Conservation (phyloP, 2,113 vertebrate genomes). For the Alethe diademata region DNA sequence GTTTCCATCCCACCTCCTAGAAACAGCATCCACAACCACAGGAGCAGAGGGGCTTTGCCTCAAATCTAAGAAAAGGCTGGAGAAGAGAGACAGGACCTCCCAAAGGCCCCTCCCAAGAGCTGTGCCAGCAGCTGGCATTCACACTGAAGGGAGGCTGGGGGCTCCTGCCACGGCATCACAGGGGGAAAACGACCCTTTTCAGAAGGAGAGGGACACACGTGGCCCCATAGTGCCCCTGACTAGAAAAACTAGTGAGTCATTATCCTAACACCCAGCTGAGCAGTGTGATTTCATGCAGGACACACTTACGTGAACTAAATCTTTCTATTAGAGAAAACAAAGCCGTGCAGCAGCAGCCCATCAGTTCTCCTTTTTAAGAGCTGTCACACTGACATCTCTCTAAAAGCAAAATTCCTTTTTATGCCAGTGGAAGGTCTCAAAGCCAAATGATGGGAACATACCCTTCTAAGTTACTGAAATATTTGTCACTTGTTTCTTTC, state of each 20-base stretch:
- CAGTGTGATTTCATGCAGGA: background rate
- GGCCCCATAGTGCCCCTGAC: background rate
- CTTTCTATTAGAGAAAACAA: background rate
- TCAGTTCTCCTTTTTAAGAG: background rate
- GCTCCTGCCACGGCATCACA: accelerated
- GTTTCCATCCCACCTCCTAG: background rate
- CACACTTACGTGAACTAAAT: background rate
- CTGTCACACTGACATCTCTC: background rate
- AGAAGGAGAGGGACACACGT: background rate
- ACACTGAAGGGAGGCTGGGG: background rate
- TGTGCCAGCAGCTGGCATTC: background rate
- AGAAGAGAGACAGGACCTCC: background rate
- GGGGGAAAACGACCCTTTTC: background rate
- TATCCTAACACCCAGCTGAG: background rate
- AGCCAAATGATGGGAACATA: background rate
- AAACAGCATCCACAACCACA: background rate
- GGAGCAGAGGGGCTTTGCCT: background rate
- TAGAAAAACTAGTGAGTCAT: background rate
- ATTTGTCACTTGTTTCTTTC: background rate
- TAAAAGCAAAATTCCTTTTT: background rate
- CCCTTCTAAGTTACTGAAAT: background rate
- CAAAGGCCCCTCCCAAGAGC: accelerated
- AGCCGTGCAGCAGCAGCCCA: background rate
- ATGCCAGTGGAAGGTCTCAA: conserved; percentile 3
- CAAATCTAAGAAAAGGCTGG: background rate